Conservation (phyloP, 2,797 vertebrate genomes). For the Karalla daura region DNA sequence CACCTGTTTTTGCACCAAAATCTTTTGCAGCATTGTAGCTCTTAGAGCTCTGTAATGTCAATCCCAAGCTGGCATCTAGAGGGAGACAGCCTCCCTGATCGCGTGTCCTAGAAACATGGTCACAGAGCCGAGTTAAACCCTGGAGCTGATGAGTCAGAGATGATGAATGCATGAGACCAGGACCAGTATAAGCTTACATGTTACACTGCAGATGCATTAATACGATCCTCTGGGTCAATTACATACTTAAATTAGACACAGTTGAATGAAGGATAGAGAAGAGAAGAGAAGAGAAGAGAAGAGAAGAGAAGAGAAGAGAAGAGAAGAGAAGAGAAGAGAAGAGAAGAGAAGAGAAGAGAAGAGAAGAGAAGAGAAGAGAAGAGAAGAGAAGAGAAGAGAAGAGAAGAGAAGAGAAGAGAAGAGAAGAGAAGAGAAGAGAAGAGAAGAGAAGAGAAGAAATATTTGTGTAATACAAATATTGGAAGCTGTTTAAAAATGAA, state of each 20-base stretch:
- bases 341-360: too few relatives aligned
- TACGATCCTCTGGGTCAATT: background rate
- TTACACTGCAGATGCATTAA: background rate
- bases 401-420: too few relatives aligned
- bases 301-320: too few relatives aligned
- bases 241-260: background rate
- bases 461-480: too few relatives aligned
- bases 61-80: constrained; percentile 11
- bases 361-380: too few relatives aligned
- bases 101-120: background rate
- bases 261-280: too few relatives aligned
- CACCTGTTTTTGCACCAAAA: background rate
- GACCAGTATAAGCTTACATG: background rate
- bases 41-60: background rate
- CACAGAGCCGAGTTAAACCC: constrained; percentile 1
- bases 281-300: too few relatives aligned
- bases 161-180: background rate
- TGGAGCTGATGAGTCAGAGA: constrained; percentile 12
- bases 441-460: too few relatives aligned
- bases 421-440: too few relatives aligned
- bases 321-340: too few relatives aligned
- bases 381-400: too few relatives aligned
- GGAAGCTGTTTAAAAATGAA: background rate
- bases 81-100: constrained; percentile 22
- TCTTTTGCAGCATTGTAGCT: background rate